A percentile compares a stretch with the other conserved stretches of the same genome.
These are phyloP conservation scores for Cygnus atratus DNA, from an alignment of 2,113 vertebrate species.

Conservation along the genomic window DNA sequence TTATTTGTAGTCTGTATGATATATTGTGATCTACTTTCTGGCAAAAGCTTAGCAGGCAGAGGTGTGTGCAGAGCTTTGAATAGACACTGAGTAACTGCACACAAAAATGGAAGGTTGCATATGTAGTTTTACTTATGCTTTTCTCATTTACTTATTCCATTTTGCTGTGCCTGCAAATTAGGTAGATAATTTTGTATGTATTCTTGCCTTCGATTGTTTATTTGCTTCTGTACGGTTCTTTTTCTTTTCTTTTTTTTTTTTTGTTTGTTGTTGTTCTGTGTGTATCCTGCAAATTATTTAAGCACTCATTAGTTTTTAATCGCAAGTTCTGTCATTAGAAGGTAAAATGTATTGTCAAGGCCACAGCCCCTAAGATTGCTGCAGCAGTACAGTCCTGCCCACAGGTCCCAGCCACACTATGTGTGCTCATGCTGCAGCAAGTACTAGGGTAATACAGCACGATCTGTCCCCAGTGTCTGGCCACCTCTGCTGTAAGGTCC, in stretches of 20 bases:
- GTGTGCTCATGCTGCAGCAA: not conserved
- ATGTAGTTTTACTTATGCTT: not conserved
- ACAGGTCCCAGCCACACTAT: not conserved
- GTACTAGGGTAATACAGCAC: not conserved
- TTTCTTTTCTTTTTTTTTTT: not conserved
- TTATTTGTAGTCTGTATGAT: not conserved
- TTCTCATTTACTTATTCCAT: not conserved
- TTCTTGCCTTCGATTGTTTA: not conserved
- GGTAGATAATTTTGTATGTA: not conserved
- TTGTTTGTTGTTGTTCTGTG: no score
- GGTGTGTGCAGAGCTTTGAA: not conserved
- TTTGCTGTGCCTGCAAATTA: not conserved
- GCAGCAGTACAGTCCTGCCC: not conserved
- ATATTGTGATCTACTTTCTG: not conserved
- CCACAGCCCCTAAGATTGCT: not conserved
- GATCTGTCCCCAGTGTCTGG: not conserved
- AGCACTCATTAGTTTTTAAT: not conserved
- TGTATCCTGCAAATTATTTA: not conserved
- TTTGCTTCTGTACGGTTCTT: not conserved
- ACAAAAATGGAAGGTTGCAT: not conserved
- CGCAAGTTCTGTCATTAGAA: not conserved
- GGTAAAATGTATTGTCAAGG: not conserved
- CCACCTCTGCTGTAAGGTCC: not conserved
- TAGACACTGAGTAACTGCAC: not conserved
- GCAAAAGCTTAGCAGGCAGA: not conserved